Conservation (phyloP, 2,113 vertebrate genomes). For the Ranitomeya variabilis region DNA sequence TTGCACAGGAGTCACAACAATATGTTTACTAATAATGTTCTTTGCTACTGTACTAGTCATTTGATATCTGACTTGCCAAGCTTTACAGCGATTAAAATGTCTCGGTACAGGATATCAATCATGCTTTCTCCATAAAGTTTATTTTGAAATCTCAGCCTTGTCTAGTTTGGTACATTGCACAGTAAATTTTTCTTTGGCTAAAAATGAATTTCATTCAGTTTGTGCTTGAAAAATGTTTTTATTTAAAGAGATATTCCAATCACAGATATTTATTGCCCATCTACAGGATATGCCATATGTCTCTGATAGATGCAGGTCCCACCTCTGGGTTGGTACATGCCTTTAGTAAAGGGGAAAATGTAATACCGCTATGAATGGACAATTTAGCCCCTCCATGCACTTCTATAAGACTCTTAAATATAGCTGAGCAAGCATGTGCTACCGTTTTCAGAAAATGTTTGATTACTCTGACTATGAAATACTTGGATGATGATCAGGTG, state of each 20-base stretch:
- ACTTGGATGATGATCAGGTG: not conserved
- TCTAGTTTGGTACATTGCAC: slow-evolving; percentile 35
- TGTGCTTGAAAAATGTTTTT: not conserved
- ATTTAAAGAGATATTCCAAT: too few species aligned
- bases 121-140: slow-evolving; percentile 15
- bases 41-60: slow-evolving; percentile 2
- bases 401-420: not conserved
- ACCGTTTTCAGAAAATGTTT: not conserved
- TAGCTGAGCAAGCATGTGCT: not conserved
- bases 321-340: too few species aligned
- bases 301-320: too few species aligned
- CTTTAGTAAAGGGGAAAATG: too few species aligned
- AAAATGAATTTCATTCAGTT: not conserved
- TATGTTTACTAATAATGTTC: slow-evolving; percentile 11
- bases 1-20: not conserved
- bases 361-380: too few species aligned
- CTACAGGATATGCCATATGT: too few species aligned
- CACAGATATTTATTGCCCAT: too few species aligned
- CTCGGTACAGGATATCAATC: slow-evolving; percentile 24
- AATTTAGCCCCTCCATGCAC: too few species aligned
- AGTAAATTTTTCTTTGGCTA: slow-evolving; percentile 25
- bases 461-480: not conserved
- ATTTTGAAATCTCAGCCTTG: slow-evolving; percentile 21
- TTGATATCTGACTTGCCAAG: slow-evolving; percentile 24
- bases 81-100: slow-evolving; percentile 18